A percentile compares a stretch with the other conserved stretches of the same genome.
phyloP scores from a whole-genome alignment of 2,888 invertebrate genomes.

The Electrophaes corylata region DNA sequence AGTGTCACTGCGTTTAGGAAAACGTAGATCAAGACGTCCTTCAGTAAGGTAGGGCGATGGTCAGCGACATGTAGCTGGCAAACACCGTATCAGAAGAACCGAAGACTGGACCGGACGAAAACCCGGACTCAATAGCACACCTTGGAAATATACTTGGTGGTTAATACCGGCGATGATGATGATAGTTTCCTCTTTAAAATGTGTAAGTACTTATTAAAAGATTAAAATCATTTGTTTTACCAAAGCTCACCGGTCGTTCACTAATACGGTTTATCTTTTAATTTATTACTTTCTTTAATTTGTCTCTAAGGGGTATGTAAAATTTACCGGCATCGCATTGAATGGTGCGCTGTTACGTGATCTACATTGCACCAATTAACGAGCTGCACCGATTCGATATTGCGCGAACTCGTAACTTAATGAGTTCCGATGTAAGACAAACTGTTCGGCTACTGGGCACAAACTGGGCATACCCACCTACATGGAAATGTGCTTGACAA shows the following conservation, averaged over 20 bases:
- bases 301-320: conserved; percentile 38
- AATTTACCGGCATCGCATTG: conserved; percentile 35
- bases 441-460: conserved; percentile 63
- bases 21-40: too few species aligned
- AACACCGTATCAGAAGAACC: too few species aligned
- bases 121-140: too few species aligned
- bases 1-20: too few species aligned
- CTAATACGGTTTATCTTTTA: neutral
- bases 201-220: too few species aligned
- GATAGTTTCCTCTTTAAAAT: too few species aligned
- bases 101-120: too few species aligned
- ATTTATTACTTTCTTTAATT: conserved; percentile 3
- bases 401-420: conserved; percentile 61
- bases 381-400: conserved; percentile 64
- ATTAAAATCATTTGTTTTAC: too few species aligned
- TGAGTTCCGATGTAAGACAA: conserved; percentile 76
- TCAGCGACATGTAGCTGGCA: too few species aligned
- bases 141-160: too few species aligned
- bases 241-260: neutral
- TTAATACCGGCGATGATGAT: too few species aligned
- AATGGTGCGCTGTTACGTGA: conserved; percentile 60
- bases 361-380: conserved; percentile 69
- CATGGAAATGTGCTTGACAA: neutral
- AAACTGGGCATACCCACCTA: conserved; percentile 31
- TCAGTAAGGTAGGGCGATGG: too few species aligned